Evolutionary conservation across 2,113 vertebrate genomes (phyloP).

Genomic region (Pedionomus torquatus): DNA sequence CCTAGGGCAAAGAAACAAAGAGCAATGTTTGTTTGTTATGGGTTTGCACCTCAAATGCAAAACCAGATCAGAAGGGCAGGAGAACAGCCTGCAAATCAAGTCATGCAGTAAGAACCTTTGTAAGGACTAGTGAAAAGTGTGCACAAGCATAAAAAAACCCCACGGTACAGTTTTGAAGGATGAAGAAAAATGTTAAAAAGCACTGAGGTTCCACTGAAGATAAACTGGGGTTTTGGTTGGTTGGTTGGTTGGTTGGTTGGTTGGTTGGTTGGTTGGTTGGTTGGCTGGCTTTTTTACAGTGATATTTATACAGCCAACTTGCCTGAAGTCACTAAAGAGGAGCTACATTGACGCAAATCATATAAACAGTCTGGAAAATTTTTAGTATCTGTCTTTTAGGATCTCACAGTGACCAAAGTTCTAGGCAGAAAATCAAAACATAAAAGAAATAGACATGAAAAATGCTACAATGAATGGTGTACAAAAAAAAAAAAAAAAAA

Average conservation of each 20-base stretch:
- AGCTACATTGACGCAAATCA: not conserved
- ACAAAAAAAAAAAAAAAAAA: too few relatives aligned
- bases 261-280: not conserved
- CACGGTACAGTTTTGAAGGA: not conserved
- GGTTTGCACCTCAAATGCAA: not conserved
- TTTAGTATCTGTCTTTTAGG: not conserved
- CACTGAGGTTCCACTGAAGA: not conserved
- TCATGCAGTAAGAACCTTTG: rapidly evolving
- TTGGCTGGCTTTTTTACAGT: not conserved
- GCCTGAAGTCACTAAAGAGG: not conserved
- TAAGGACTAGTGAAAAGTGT: rapidly evolving
- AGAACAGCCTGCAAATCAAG: not conserved
- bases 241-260: not conserved
- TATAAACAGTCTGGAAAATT: not conserved
- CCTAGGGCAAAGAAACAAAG: not conserved
- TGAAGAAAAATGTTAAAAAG: not conserved
- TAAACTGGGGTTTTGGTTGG: not conserved
- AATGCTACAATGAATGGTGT: not conserved
- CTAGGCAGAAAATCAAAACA: not conserved
- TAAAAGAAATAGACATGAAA: not conserved
- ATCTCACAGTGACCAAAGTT: slow-evolving; percentile 5
- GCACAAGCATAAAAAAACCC: not conserved
- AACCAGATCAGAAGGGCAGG: not conserved
- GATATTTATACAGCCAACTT: not conserved
- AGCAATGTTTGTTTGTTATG: not conserved